A percentile compares a stretch with the other conserved stretches of the same genome.
These are phyloP conservation scores for Pterophyllum scalare DNA, from an alignment of 2,113 vertebrate species.

Conservation along the genomic window DNA sequence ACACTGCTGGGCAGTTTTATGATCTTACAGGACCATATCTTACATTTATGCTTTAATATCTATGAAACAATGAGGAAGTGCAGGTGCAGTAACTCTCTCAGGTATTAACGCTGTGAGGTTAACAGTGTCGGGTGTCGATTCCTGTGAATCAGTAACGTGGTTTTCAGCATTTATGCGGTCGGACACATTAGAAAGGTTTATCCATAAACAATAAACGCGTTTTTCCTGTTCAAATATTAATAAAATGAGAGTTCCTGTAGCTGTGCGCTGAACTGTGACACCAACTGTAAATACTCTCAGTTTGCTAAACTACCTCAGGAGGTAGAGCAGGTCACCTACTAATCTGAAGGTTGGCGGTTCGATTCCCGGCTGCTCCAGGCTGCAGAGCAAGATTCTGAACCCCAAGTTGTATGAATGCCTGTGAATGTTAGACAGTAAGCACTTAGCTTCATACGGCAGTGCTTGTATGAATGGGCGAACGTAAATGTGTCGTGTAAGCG, in stretches of 20 bases:
- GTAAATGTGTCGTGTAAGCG: no score
- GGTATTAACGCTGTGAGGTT: not conserved
- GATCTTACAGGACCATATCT: not conserved
- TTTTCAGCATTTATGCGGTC: not conserved
- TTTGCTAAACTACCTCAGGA: no score
- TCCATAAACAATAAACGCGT: not conserved
- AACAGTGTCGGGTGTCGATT: not conserved
- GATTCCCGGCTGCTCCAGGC: no score
- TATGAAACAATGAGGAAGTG: not conserved
- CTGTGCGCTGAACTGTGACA: not conserved
- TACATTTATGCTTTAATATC: not conserved
- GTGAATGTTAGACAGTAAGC: no score
- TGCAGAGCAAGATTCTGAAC: no score
- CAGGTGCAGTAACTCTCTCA: not conserved
- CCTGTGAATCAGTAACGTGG: not conserved
- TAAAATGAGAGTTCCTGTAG: not conserved
- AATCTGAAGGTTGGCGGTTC: no score
- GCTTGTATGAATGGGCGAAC: no score
- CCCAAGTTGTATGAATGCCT: no score
- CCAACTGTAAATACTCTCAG: not conserved
- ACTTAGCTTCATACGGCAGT: no score
- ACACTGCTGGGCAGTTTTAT: not conserved
- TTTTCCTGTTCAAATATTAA: not conserved
- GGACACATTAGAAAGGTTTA: not conserved
- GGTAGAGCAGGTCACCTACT: no score